Evolutionary conservation across 2,113 vertebrate species (phyloP), one percentile per base, ranked within the genome.

Genomic region (Amphiprion percula): DNA sequence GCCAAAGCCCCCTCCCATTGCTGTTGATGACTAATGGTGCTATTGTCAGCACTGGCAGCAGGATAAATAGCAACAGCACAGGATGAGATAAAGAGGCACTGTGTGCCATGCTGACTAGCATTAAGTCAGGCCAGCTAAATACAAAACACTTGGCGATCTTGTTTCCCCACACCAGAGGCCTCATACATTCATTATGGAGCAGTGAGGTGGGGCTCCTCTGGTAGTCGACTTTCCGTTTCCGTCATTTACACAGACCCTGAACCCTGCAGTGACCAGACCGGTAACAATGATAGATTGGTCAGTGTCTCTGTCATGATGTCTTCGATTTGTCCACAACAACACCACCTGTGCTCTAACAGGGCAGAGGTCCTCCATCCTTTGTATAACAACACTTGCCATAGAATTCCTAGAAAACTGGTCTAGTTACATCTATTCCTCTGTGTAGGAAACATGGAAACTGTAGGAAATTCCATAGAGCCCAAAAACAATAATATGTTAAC

Each of bases 11-110:
- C 73, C 46, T 69, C 65, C 74, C 21, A 23, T 52, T 74, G 62
- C 80, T 62, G 73, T 86, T 80, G 84, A 91, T 93, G 92, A 94
- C 87, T 94, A 95, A 94, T 93, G 88, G 92, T 76, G 74, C 83
- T 79, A 81, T 88, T 89, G 88, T 91, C 90, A 82, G 88, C 59
- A 39, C 50, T 92, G 93, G 88, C 92, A 92, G 93, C 83, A 92
- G 92, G 91, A 94, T 95, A 92, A 95, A 94, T 94, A 94, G 92
- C 86, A 58, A 80, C 88, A 90, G 88, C 77, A 70, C 82, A 68
- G 81, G 41, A 86, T 28, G 80, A 93, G 94, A 94, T 92, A 93
- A 93, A 93, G 87, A 92, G 87, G 77, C 53, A 1, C 78, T 66
- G 62, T 30, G 74, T 30, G 74, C 77, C 7, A 10, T n/a, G 68